Percentiles rank a stretch among this genome's conserved stretches.
phyloP scores from a whole-genome alignment of 2,113 vertebrate species.

The Solea solea region DNA sequence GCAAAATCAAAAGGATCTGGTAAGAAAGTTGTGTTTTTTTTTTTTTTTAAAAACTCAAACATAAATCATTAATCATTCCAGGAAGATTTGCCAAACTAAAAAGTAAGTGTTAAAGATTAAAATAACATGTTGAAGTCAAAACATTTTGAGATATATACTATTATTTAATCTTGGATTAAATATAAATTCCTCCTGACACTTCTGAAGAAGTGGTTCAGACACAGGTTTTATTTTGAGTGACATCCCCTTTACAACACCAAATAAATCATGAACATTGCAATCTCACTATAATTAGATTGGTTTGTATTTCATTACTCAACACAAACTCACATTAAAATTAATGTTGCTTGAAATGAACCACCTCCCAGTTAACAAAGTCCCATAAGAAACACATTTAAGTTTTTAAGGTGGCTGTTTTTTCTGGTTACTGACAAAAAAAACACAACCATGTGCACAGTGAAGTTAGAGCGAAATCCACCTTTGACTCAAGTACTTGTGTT shows the following conservation, averaged over 20 bases:
- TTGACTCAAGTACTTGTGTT: constrained; percentile 1
- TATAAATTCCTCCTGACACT: neutral
- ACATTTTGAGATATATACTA: too few species aligned
- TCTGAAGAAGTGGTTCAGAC: neutral
- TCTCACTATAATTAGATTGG: constrained; percentile 6
- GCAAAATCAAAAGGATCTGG: neutral
- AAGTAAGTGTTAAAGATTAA: too few species aligned
- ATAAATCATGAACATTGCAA: neutral
- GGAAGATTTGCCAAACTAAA: too few species aligned
- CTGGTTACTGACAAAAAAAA: neutral
- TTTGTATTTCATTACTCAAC: constrained; percentile 11
- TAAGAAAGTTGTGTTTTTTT: neutral
- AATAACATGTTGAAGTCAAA: too few species aligned
- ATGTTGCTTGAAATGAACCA: constrained; percentile 27
- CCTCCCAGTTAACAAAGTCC: neutral
- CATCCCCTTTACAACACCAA: neutral
- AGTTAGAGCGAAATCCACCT: neutral
- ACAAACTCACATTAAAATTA: constrained; percentile 15
- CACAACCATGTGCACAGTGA: neutral
- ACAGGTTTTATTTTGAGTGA: neutral
- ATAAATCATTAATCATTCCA: too few species aligned
- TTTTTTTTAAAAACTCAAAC: neutral
- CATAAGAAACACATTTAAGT: neutral
- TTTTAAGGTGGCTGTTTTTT: neutral
- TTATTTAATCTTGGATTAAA: too few species aligned